Evolutionary conservation across 1,140 invertebrate genomes (phyloP).

Genomic region (Procambarus clarkii): DNA sequence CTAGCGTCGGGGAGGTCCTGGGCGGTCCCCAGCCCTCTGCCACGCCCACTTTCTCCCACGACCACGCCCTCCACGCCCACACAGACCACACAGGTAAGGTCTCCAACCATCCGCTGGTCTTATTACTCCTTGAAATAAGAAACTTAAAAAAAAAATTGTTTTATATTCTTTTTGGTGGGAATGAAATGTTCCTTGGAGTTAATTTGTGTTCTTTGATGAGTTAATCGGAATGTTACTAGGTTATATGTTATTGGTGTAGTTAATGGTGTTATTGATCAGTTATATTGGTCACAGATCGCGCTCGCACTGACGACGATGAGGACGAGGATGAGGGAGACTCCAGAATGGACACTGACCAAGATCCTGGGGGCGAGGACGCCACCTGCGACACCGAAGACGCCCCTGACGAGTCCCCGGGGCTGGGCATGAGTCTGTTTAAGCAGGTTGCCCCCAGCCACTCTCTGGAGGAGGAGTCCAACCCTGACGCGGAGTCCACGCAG

Average conservation of each 20-base stretch:
- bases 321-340: conserved; percentile 55
- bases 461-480: conserved; percentile 52
- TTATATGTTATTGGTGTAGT: too few relatives aligned
- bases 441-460: not conserved
- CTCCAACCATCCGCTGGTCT: not conserved
- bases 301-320: conserved; percentile 55
- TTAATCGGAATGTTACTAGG: too few relatives aligned
- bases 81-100: conserved; percentile 37
- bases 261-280: too few relatives aligned
- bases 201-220: too few relatives aligned
- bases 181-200: not conserved
- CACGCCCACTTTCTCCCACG: conserved; percentile 42
- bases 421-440: conserved; percentile 8
- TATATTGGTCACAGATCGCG: conserved; percentile 18
- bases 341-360: conserved; percentile 64
- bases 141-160: not conserved
- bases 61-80: conserved; percentile 40
- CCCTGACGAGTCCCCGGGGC: conserved; percentile 21
- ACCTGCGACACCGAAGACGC: conserved; percentile 26
- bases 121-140: not conserved
- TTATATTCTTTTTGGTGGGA: not conserved
- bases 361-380: conserved; percentile 28
- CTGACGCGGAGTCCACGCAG: conserved; percentile 20
- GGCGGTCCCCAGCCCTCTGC: conserved; percentile 42
- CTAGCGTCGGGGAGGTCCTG: conserved; percentile 51